Percentiles rank a stretch among this genome's conserved stretches.
Evolutionary conservation across 1,140 invertebrate species (phyloP).

Genomic region (Trichoplusia ni): DNA sequence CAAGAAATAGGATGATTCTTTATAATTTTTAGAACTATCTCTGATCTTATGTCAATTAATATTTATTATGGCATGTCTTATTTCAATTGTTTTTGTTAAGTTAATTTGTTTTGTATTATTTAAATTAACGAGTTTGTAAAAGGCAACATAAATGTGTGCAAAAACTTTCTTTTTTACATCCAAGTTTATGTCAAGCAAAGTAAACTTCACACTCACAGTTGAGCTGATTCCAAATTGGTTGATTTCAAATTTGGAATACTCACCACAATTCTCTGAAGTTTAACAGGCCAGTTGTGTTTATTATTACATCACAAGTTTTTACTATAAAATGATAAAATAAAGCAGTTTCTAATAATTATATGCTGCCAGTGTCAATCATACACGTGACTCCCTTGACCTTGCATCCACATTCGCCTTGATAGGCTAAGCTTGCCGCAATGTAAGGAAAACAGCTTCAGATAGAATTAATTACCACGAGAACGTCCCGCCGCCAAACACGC

Average conservation of each 20-base stretch:
- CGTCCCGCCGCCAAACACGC: not conserved
- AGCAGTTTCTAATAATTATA: slow-evolving; percentile 1
- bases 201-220: too few relatives aligned
- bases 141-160: too few relatives aligned
- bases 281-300: slow-evolving; percentile 1
- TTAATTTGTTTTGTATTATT: too few relatives aligned
- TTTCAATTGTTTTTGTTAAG: too few relatives aligned
- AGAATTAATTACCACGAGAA: slow-evolving; percentile 16
- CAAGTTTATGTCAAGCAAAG: too few relatives aligned
- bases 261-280: not conserved
- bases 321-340: slow-evolving; percentile 4
- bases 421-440: not conserved
- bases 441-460: slow-evolving; percentile 15
- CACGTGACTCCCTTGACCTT: slow-evolving; percentile 32
- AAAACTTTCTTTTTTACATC: too few relatives aligned
- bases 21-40: too few relatives aligned
- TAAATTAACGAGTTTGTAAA: too few relatives aligned
- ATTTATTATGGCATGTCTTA: too few relatives aligned
- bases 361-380: slow-evolving; percentile 5
- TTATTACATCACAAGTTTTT: not conserved
- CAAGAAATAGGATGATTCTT: too few relatives aligned
- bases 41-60: too few relatives aligned
- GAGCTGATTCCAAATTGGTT: too few relatives aligned
- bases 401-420: slow-evolving; percentile 21
- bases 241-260: not conserved